Conservation (phyloP, 2,113 vertebrate species). For the Epinephelus fuscoguttatus region DNA sequence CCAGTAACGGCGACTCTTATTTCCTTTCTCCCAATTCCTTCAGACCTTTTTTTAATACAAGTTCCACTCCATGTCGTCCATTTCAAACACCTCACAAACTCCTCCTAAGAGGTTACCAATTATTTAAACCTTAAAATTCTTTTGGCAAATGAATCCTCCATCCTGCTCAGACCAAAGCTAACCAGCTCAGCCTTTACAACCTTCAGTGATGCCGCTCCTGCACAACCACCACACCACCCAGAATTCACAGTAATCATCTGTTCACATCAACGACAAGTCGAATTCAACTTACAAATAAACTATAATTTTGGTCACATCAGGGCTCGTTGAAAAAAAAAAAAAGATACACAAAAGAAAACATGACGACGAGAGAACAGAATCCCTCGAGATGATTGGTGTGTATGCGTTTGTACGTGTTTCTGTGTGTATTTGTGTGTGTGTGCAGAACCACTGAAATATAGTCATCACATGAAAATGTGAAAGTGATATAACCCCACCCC, state of each 20-base stretch:
- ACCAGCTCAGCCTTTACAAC: not conserved
- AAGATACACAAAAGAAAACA: slow-evolving; percentile 22
- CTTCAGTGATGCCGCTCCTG: not conserved
- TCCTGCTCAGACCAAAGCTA: not conserved
- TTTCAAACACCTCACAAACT: not conserved
- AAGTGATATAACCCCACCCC: slow-evolving; percentile 34
- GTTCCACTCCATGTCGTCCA: not conserved
- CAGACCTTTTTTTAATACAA: not conserved
- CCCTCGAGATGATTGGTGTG: slow-evolving; percentile 10
- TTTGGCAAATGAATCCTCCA: not conserved
- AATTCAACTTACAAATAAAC: slow-evolving; percentile 6
- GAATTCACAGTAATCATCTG: slow-evolving; percentile 20
- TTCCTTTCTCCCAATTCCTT: not conserved
- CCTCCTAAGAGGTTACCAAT: not conserved
- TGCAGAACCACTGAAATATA: slow-evolving; percentile 64
- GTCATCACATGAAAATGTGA: slow-evolving; percentile 58
- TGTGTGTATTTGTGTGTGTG: slow-evolving; percentile 42
- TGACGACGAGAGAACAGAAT: slow-evolving; percentile 5
- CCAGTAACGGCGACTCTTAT: not conserved
- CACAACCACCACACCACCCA: not conserved
- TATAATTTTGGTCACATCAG: slow-evolving; percentile 50
- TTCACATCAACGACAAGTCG: not conserved
- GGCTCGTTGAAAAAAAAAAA: slow-evolving; percentile 13
- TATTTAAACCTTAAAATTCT: too few relatives aligned
- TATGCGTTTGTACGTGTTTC: slow-evolving; percentile 5